Conservation (phyloP, 2,888 invertebrate species). For the Lumbricus terrestris region DNA sequence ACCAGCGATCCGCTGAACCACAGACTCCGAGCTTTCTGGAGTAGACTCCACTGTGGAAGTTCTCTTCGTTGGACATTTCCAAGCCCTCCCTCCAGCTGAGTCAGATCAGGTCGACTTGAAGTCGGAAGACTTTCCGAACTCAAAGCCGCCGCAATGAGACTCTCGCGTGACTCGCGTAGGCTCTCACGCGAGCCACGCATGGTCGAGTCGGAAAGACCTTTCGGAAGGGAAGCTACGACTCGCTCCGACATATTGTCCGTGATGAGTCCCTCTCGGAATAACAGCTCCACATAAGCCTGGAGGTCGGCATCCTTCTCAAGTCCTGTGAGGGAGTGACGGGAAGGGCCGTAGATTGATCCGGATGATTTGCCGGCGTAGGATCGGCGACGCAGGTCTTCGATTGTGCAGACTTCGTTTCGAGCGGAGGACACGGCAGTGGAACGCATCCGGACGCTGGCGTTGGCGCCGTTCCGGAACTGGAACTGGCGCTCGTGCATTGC, state of each 20-base stretch:
- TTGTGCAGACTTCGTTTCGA: neutral
- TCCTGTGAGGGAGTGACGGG: constrained; percentile 31
- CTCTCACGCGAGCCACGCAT: constrained; percentile 34
- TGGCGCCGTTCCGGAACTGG: neutral
- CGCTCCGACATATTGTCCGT: constrained; percentile 49
- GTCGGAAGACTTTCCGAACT: neutral
- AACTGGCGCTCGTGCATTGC: neutral
- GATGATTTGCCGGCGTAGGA: constrained; percentile 57
- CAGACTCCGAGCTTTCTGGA: neutral
- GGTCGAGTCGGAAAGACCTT: constrained; percentile 35
- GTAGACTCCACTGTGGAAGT: neutral
- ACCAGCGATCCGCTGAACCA: neutral
- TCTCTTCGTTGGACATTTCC: neutral
- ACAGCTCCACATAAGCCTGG: constrained; percentile 43
- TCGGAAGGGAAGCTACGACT: constrained; percentile 45
- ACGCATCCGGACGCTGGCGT: neutral
- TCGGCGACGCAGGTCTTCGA: constrained; percentile 12
- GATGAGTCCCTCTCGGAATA: constrained; percentile 42
- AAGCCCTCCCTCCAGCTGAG: neutral
- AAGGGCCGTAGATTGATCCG: constrained; percentile 33
- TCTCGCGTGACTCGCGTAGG: constrained; percentile 34
- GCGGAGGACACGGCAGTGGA: neutral
- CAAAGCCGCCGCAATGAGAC: constrained; percentile 14
- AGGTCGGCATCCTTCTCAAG: constrained; percentile 35
- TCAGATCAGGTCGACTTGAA: neutral